Conservation (phyloP, 1,140 invertebrate species). For the Rhysida immarginata region DNA sequence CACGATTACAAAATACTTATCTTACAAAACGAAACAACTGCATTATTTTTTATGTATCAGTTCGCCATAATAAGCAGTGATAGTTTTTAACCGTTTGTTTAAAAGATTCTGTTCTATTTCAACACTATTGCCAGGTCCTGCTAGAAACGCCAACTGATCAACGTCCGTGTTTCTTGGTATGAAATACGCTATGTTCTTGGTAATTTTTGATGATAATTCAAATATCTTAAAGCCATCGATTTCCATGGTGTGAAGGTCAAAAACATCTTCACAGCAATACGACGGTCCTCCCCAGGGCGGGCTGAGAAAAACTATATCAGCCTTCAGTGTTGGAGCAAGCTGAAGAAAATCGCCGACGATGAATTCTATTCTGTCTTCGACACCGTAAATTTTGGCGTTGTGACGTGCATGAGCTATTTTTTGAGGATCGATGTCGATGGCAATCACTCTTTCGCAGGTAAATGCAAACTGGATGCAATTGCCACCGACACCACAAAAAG, state of each 20-base stretch:
- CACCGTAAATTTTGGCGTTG: conserved; percentile 80
- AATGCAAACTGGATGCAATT: conserved; percentile 94
- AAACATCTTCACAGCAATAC: conserved; percentile 45
- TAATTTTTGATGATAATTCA: conserved; percentile 42
- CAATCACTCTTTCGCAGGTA: conserved; percentile 73
- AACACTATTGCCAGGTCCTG: conserved; percentile 54
- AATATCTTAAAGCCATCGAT: conserved; percentile 43
- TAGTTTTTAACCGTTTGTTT: conserved; percentile 71
- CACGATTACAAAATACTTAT: no score
- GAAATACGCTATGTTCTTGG: conserved; percentile 69
- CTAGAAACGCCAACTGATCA: conserved; percentile 53
- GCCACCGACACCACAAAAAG: conserved; percentile 93
- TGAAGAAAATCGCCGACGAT: conserved; percentile 78
- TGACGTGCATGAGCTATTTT: conserved; percentile 75
- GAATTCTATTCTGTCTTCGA: conserved; percentile 79
- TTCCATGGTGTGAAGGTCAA: conserved; percentile 59
- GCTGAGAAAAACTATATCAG: conserved; percentile 71
- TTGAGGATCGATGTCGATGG: conserved; percentile 78
- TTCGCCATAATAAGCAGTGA: conserved; percentile 86
- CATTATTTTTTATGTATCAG: conserved; percentile 29
- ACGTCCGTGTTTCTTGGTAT: conserved; percentile 70
- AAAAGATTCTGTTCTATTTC: conserved; percentile 90
- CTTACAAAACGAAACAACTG: neutral
- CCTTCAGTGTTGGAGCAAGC: conserved; percentile 39
- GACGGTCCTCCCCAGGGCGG: conserved; percentile 92